Conservation (phyloP, 2,113 vertebrate genomes). For the Larimichthys polyactis region DNA sequence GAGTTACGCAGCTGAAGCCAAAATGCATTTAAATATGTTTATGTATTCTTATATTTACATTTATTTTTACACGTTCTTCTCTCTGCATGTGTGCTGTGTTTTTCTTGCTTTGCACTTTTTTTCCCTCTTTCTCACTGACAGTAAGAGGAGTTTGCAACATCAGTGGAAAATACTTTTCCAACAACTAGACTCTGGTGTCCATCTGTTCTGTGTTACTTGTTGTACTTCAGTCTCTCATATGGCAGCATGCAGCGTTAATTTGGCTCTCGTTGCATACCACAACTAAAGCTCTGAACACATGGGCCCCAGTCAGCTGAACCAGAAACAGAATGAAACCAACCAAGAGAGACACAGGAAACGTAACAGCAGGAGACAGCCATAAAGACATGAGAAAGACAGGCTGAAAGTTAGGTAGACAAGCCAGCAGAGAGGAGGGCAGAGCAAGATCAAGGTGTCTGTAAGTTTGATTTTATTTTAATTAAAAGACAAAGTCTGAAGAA, state of each 20-base stretch:
- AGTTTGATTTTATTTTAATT: not conserved
- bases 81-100: constrained; percentile 17
- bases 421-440: constrained; percentile 13
- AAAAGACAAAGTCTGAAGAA: not conserved
- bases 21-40: not conserved
- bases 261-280: constrained; percentile 71
- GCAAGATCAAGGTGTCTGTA: not conserved
- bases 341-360: constrained; percentile 51
- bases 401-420: constrained; percentile 6
- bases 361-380: constrained; percentile 30
- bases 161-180: constrained; percentile 81
- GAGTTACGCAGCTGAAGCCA: not conserved
- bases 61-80: not conserved
- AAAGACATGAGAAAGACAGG: constrained; percentile 16
- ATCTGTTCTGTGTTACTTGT: constrained; percentile 82
- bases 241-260: constrained; percentile 80
- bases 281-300: constrained; percentile 66
- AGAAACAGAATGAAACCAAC: constrained; percentile 53
- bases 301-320: constrained; percentile 70
- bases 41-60: not conserved
- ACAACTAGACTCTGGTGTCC: constrained; percentile 72
- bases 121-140: constrained; percentile 33
- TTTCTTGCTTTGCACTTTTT: constrained; percentile 14
- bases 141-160: constrained; percentile 66
- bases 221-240: constrained; percentile 69